Percentiles rank a stretch among this genome's conserved stretches.
Evolutionary conservation across 2,797 vertebrate species (phyloP).

Genomic region (Loriculus beryllinus): DNA sequence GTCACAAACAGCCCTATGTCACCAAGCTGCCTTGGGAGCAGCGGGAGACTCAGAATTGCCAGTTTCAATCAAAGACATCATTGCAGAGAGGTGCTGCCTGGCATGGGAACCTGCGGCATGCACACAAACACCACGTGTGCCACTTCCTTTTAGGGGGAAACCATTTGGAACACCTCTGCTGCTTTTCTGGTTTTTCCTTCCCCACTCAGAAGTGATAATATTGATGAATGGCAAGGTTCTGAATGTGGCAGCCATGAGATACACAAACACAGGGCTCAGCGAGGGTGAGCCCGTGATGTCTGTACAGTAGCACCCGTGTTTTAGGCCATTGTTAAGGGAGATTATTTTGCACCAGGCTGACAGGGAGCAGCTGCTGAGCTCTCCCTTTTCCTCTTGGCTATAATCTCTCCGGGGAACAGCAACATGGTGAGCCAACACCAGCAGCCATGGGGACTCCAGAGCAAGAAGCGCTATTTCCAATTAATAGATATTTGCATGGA

Average conservation of each 20-base stretch:
- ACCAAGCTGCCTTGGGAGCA: not conserved
- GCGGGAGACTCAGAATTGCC: not conserved
- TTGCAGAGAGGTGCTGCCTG: not conserved
- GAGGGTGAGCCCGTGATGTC: not conserved
- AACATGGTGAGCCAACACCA: not conserved
- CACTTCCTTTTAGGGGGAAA: not conserved
- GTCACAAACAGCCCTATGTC: not conserved
- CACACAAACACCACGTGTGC: not conserved
- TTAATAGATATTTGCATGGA: not conserved
- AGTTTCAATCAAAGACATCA: not conserved
- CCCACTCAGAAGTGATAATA: not conserved
- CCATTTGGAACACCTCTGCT: not conserved
- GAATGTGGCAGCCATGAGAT: slow-evolving; percentile 3
- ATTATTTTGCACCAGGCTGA: slow-evolving; percentile 48
- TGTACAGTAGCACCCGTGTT: not conserved
- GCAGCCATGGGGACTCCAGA: not conserved
- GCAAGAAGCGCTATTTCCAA: not conserved
- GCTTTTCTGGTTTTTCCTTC: no score
- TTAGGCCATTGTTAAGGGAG: not conserved
- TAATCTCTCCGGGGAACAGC: not conserved
- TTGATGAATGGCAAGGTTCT: slow-evolving; percentile 48
- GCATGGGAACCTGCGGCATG: not conserved
- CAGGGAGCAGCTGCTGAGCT: slow-evolving; percentile 41
- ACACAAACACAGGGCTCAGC: not conserved
- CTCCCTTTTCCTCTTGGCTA: not conserved